Evolutionary conservation across 2,113 vertebrate genomes (phyloP).

Genomic region (Caloenas nicobarica): DNA sequence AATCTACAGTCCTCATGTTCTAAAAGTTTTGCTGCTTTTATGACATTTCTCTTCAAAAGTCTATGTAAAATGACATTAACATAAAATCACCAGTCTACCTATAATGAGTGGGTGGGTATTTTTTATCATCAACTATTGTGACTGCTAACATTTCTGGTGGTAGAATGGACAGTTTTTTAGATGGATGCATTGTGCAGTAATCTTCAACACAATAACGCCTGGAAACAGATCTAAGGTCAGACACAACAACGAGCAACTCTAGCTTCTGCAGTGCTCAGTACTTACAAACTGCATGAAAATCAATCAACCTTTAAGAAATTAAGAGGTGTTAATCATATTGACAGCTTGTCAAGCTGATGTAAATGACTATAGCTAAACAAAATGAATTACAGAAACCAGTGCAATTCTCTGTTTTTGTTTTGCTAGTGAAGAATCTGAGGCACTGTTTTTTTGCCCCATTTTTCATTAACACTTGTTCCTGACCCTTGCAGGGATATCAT

Average conservation of each 20-base stretch:
- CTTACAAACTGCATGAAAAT: neutral
- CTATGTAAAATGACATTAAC: neutral
- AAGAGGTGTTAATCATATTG: neutral
- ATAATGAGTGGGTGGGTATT: neutral
- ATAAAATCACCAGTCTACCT: neutral
- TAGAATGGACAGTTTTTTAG: neutral
- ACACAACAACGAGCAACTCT: neutral
- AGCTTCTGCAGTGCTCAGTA: neutral
- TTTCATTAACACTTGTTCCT: accelerated
- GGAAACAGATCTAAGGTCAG: neutral
- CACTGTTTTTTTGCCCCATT: accelerated
- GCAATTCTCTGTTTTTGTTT: neutral
- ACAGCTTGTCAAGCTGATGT: neutral
- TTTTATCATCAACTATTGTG: neutral
- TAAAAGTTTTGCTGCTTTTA: neutral
- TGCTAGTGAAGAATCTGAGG: neutral
- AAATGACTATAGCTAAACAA: neutral
- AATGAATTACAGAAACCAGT: neutral
- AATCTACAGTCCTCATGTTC: neutral
- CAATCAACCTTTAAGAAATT: neutral
- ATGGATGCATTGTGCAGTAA: neutral
- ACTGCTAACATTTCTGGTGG: neutral
- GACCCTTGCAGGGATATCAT: accelerated
- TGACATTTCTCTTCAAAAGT: neutral
- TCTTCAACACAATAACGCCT: neutral